phyloP scores from a whole-genome alignment of 2,113 vertebrate genomes.

The Heliornis fulica region DNA sequence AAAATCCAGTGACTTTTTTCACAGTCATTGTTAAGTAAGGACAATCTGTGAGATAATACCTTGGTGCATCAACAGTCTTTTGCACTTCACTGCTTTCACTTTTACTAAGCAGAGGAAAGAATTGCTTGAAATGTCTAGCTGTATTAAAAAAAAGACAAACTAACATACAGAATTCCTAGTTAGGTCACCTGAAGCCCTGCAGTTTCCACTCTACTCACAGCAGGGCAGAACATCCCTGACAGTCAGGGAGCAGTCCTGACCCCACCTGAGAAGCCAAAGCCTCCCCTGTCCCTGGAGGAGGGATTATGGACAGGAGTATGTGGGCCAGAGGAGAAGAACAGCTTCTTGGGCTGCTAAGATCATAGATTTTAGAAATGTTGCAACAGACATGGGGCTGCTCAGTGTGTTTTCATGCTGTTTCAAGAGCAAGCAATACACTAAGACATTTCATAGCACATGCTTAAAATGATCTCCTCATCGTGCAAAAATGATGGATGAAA shows the following conservation, averaged over 20 bases:
- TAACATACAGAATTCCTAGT: not conserved
- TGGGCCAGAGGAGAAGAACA: not conserved
- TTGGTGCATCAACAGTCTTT: not conserved
- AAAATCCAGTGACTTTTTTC: not conserved
- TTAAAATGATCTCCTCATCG: not conserved
- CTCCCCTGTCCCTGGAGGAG: not conserved
- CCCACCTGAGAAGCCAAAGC: not conserved
- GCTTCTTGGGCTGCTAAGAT: not conserved
- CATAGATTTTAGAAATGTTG: not conserved
- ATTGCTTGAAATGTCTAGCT: not conserved
- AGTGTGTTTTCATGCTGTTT: not conserved
- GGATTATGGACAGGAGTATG: not conserved
- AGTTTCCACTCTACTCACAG: not conserved
- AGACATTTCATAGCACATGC: not conserved
- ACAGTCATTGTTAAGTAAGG: not conserved
- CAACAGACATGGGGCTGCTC: not conserved
- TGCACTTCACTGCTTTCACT: not conserved
- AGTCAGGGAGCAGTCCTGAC: not conserved
- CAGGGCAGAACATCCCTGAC: not conserved
- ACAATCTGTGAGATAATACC: not conserved
- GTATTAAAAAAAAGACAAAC: not conserved
- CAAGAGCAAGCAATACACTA: not conserved
- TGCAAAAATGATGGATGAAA: not conserved
- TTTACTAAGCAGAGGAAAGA: not conserved
- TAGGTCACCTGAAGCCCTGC: not conserved